phyloP scores from a whole-genome alignment of 2,797 vertebrate genomes.

The Melanotaenia parkinsoni region DNA sequence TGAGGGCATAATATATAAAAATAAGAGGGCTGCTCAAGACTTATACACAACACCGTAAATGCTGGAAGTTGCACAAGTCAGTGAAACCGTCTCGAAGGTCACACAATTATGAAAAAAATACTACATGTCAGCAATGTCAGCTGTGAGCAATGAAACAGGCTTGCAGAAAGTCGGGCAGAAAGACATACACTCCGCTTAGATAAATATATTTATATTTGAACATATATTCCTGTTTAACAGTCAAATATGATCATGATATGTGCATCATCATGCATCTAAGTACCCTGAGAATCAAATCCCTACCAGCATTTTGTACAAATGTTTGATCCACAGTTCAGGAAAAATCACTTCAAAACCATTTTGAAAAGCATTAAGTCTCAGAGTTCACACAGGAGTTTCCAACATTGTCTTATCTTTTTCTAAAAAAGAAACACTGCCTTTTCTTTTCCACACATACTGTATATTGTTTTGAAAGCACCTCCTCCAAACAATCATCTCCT shows the following conservation, averaged over 20 bases:
- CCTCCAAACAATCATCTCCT: slow-evolving; percentile 27
- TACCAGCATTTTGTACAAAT: neutral
- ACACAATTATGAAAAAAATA: too few species aligned
- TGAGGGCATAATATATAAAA: neutral
- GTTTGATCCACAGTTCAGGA: neutral
- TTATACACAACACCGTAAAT: neutral
- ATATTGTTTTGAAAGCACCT: neutral
- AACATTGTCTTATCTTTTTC: slow-evolving; percentile 18
- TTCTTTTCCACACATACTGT: neutral
- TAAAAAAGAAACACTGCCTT: slow-evolving; percentile 18
- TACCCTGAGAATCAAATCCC: slow-evolving; percentile 2
- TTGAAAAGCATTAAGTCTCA: neutral
- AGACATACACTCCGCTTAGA: neutral
- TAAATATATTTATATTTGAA: neutral
- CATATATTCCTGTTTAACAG: neutral
- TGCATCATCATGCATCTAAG: neutral
- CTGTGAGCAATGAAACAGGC: neutral
- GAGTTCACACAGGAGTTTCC: slow-evolving; percentile 18
- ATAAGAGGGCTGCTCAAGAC: neutral
- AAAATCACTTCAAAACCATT: slow-evolving; percentile 7
- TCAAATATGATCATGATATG: neutral
- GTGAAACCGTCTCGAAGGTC: too few species aligned
- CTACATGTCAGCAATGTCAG: neutral
- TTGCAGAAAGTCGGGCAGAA: neutral
- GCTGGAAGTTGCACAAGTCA: neutral